These are phyloP conservation scores for Octodonta nipae DNA, from an alignment of 2,888 invertebrate genomes.

Conservation along the genomic window DNA sequence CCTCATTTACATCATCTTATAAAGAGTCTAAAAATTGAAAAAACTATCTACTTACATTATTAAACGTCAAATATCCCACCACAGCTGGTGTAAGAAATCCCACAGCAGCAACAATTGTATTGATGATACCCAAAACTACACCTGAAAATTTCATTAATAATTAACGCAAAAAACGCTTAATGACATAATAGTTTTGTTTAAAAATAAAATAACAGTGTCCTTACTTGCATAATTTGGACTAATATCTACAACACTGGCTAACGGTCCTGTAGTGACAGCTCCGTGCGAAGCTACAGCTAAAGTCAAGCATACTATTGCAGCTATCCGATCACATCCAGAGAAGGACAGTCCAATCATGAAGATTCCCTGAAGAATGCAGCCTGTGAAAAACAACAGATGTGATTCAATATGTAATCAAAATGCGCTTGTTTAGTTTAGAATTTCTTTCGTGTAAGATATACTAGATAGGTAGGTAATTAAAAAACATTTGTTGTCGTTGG, in stretches of 20 bases:
- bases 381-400: no score
- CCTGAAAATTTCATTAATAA: no score
- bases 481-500: no score
- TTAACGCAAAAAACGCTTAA: constrained; percentile 1
- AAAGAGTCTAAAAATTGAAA: no score
- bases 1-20: no score
- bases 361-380: constrained; percentile 46
- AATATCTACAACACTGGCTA: constrained; percentile 54
- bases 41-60: constrained; percentile 47
- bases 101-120: constrained; percentile 42
- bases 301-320: constrained; percentile 47
- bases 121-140: constrained; percentile 47
- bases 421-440: no score
- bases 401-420: no score
- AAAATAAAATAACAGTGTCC: constrained; percentile 11
- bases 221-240: constrained; percentile 48
- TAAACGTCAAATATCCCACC: constrained; percentile 47
- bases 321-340: constrained; percentile 46
- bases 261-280: constrained; percentile 51
- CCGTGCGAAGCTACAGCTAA: constrained; percentile 52
- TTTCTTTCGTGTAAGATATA: no score
- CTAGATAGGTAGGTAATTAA: no score
- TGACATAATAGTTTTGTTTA: background rate
- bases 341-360: constrained; percentile 48
- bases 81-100: constrained; percentile 50